phyloP scores from a whole-genome alignment of 2,888 invertebrate species.

The Cheilosia variabilis region DNA sequence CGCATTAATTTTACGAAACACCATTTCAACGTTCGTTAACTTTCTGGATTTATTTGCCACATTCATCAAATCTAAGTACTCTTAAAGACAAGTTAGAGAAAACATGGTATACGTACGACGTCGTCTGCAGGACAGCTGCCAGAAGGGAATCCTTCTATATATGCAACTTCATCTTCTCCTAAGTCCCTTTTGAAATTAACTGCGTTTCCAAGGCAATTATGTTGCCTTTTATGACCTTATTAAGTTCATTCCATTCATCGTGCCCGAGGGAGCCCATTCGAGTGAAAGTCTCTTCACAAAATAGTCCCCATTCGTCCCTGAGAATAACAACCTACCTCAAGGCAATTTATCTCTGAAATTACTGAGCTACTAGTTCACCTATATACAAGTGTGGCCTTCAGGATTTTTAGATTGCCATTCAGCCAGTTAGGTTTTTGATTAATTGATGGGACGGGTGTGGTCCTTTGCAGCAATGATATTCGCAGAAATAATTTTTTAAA shows the following conservation, averaged over 20 bases:
- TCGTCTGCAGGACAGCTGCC: slow-evolving; percentile 27
- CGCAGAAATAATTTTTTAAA: background rate
- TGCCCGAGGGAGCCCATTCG: slow-evolving; percentile 29
- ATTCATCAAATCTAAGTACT: slow-evolving; percentile 68
- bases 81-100: slow-evolving; percentile 56
- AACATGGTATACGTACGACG: slow-evolving; percentile 19
- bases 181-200: slow-evolving; percentile 54
- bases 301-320: slow-evolving; percentile 44
- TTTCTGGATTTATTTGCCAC: slow-evolving; percentile 62
- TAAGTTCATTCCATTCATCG: slow-evolving; percentile 61
- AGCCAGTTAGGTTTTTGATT: slow-evolving; percentile 62
- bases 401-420: slow-evolving; percentile 45
- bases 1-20: slow-evolving; percentile 52
- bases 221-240: slow-evolving; percentile 65
- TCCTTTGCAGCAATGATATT: slow-evolving; percentile 13
- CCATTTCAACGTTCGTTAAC: slow-evolving; percentile 55
- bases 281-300: slow-evolving; percentile 39
- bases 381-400: slow-evolving; percentile 42
- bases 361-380: slow-evolving; percentile 52
- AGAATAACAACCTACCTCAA: slow-evolving; percentile 64
- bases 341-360: slow-evolving; percentile 70
- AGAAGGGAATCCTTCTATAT: background rate
- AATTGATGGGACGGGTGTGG: slow-evolving; percentile 4
- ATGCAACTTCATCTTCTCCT: slow-evolving; percentile 27
- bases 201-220: slow-evolving; percentile 63